Base-by-base conservation (phyloP, 1,140 invertebrate genomes). In the Dendroctonus valens region DNA sequence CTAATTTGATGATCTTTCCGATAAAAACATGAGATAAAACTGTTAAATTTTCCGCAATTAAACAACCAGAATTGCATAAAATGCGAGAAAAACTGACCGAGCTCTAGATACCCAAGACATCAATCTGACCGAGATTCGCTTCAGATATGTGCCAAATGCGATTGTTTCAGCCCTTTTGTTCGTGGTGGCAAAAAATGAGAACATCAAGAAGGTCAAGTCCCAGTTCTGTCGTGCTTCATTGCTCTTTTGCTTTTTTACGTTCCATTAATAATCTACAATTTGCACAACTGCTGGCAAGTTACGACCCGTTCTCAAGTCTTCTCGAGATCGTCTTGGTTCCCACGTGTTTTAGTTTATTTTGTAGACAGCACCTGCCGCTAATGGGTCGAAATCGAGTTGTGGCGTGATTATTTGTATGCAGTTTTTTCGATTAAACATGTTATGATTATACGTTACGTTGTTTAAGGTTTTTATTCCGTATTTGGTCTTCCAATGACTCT, bases 271-370 rank as follows among this genome's bases (percentile, higher is more conserved):
- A 59, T 39, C 42, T 59, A 39, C 58, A 59, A 62, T 62, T 62
- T 62, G 60, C 60, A 62, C 60, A 62, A 62, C 60, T 62, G 60
- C 49, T 42, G 15, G 46, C 61, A 54, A 12, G 63, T 58, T 12
- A 41, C 26, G 63, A 65, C 63, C 38, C 54, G 63, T 65, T 12
- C 15, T 11, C 9, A 37, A 44, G 40, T 59, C 39, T 40, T 59
- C 59, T 50, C 38, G n/a, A 53, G 49, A 62, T 37, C 53, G 53
- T 55, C 53, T 49, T 9, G 44, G 64, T 66, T 66, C 64, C 64
- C 57, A 66, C 64, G 64, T 66, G 64, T 65, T 65, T 54, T 65
- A 38, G 62, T 66, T 66, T 66, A 66, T 66, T 66, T 66, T 55
- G 53, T 15, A 59, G 64, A 57, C 52, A 55, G 41, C 64, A 66